Percentiles rank a stretch among this genome's conserved stretches.
phyloP scores from a whole-genome alignment of 2,113 vertebrate species.

The Ictalurus punctatus region DNA sequence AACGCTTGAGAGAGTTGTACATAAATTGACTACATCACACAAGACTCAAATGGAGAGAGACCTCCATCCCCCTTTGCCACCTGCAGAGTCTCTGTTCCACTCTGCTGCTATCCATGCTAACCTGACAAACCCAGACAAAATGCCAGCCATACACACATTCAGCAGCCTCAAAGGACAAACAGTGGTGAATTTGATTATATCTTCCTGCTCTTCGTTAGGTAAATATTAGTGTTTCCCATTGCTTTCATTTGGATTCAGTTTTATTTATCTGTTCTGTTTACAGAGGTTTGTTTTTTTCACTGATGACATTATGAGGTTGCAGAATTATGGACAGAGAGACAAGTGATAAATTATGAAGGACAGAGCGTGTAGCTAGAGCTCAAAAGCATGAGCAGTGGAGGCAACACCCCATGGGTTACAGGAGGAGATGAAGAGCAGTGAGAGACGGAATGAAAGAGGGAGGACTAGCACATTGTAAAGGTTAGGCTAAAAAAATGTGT shows the following conservation, averaged over 20 bases:
- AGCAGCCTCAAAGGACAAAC: neutral
- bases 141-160: neutral
- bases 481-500: neutral
- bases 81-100: neutral
- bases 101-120: neutral
- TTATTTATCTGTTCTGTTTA: conserved; percentile 9
- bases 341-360: conserved; percentile 48
- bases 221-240: conserved; percentile 16
- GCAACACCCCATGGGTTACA: neutral
- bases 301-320: neutral
- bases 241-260: neutral
- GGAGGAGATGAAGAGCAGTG: neutral
- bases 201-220: neutral
- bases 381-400: neutral
- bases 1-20: neutral
- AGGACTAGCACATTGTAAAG: neutral
- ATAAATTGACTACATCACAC: conserved; percentile 15
- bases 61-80: neutral
- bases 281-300: neutral
- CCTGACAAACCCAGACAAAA: neutral
- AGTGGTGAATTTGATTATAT: neutral
- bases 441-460: neutral
- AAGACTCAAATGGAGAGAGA: neutral
- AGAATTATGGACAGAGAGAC: conserved; percentile 10
- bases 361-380: neutral